Percentiles rank a stretch among this genome's conserved stretches.
These are phyloP conservation scores for Hemicentrotus pulcherrimus DNA, from an alignment of 35 echinoderm and acorn worm species.

Conservation along the genomic window DNA sequence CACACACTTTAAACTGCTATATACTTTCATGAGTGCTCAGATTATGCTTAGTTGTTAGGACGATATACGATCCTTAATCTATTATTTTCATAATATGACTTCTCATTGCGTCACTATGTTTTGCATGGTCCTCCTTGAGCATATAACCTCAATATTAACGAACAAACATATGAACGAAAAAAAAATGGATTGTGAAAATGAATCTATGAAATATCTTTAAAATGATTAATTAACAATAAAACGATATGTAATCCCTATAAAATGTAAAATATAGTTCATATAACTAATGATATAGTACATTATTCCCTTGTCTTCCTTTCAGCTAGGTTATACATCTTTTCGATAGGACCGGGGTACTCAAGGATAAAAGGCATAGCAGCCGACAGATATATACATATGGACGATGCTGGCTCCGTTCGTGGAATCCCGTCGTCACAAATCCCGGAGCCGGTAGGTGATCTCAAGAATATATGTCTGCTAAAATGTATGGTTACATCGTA, in stretches of 20 bases:
- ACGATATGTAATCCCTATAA: neutral
- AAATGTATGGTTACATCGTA: neutral
- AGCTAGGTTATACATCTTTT: constrained; percentile 28
- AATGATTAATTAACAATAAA: neutral
- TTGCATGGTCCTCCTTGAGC: neutral
- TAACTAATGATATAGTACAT: neutral
- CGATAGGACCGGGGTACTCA: neutral
- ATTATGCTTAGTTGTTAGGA: too few species aligned
- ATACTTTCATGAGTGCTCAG: too few species aligned
- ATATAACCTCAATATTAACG: neutral
- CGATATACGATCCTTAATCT: too few species aligned
- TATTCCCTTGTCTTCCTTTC: neutral
- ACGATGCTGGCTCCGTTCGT: neutral
- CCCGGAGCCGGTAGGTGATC: constrained; percentile 1
- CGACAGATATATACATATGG: constrained; percentile 19
- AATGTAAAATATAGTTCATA: neutral
- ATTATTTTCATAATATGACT: neutral
- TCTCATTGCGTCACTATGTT: neutral
- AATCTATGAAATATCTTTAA: too few species aligned
- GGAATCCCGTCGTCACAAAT: neutral
- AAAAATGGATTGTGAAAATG: too few species aligned
- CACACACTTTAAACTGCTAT: too few species aligned
- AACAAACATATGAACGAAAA: neutral
- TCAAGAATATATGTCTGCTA: neutral
- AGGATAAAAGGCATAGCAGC: constrained; percentile 6